phyloP scores from a whole-genome alignment of 2,797 vertebrate genomes.

The Sebastiscus tertius region DNA sequence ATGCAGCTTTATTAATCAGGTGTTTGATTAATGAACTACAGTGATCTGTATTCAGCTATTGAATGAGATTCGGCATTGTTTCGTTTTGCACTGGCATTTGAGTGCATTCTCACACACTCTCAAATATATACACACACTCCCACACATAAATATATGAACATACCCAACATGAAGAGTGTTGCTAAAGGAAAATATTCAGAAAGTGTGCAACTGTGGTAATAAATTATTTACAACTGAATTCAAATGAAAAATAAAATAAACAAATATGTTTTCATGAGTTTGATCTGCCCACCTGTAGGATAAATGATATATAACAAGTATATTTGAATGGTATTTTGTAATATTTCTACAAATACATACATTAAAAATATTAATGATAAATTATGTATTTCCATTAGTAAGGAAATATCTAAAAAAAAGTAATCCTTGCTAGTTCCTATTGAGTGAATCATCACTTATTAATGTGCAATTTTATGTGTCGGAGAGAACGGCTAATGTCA shows the following conservation, averaged over 20 bases:
- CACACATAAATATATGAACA: background rate
- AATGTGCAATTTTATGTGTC: slow-evolving; percentile 31
- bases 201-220: background rate
- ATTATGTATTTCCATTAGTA: background rate
- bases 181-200: background rate
- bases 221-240: background rate
- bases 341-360: background rate
- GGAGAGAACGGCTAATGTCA: slow-evolving; percentile 58
- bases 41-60: slow-evolving; percentile 26
- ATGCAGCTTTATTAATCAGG: slow-evolving; percentile 43
- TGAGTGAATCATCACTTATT: slow-evolving; percentile 32
- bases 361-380: background rate
- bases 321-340: background rate
- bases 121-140: background rate
- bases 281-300: background rate
- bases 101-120: background rate
- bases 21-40: slow-evolving; percentile 61
- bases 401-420: background rate
- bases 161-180: background rate
- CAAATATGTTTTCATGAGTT: background rate
- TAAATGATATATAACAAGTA: background rate
- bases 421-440: background rate
- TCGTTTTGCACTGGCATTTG: slow-evolving; percentile 20
- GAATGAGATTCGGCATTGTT: slow-evolving; percentile 29
- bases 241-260: background rate